Evolutionary conservation across 2,888 invertebrate species (phyloP).

Genomic region (Pilophorus perplexus): DNA sequence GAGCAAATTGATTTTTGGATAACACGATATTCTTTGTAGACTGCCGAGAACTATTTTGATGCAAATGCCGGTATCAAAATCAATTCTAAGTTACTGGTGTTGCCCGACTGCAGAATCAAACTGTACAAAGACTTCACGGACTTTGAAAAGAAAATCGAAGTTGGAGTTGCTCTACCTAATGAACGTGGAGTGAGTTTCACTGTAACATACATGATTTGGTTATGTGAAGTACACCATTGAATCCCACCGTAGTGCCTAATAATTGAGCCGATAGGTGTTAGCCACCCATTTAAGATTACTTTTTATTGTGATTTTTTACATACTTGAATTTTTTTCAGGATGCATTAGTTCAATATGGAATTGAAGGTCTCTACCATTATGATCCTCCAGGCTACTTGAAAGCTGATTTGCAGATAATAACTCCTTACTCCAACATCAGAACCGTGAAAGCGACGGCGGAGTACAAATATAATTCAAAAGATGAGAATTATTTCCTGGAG

Average conservation of each 20-base stretch:
- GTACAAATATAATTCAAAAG: conserved; percentile 49
- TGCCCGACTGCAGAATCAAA: conserved; percentile 64
- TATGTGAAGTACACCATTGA: no score
- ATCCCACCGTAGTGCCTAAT: no score
- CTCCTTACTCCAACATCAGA: conserved; percentile 53
- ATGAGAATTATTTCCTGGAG: conserved; percentile 46
- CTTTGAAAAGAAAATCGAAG: conserved; percentile 62
- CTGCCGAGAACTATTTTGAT: conserved; percentile 65
- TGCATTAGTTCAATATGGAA: conserved; percentile 47
- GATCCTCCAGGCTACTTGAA: conserved; percentile 50
- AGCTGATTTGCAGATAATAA: conserved; percentile 51
- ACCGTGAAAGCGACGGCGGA: conserved; percentile 50
- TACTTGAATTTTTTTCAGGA: conserved; percentile 44
- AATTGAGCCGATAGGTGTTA: no score
- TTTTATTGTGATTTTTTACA: no score
- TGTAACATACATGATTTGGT: no score
- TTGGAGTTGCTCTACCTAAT: conserved; percentile 57
- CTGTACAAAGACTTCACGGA: conserved; percentile 69
- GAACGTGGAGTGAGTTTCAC: conserved; percentile 43
- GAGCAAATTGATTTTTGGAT: no score
- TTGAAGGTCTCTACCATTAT: conserved; percentile 52
- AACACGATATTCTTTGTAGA: no score
- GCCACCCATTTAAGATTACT: no score
- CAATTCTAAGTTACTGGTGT: conserved; percentile 61
- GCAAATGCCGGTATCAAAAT: conserved; percentile 62